Evolutionary conservation across 2,888 invertebrate species (phyloP).

Genomic region (Zonitis immaculata): DNA sequence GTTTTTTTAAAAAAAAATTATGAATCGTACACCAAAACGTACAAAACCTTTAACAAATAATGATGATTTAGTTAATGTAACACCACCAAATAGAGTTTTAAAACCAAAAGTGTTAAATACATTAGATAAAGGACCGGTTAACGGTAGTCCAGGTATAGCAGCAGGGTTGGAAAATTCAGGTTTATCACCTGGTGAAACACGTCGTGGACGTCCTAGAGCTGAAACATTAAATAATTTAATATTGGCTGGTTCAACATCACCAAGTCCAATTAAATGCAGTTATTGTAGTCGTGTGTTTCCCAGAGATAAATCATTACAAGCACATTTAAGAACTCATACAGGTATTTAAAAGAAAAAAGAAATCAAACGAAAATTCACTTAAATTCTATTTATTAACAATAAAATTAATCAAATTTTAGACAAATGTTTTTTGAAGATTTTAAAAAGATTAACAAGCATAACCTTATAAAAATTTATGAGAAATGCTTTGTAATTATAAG

Average conservation of each 20-base stretch:
- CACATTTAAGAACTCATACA: slow-evolving; percentile 62
- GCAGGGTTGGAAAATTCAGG: slow-evolving; percentile 25
- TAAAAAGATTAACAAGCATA: neutral
- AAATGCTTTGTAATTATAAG: too few species aligned
- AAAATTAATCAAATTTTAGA: slow-evolving; percentile 29
- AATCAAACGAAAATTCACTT: slow-evolving; percentile 15
- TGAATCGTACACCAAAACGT: slow-evolving; percentile 37
- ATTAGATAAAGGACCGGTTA: slow-evolving; percentile 38
- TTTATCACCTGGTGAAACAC: slow-evolving; percentile 45
- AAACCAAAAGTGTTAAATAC: slow-evolving; percentile 34
- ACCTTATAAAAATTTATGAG: slow-evolving; percentile 9
- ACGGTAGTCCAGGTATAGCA: slow-evolving; percentile 32
- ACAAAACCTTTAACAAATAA: slow-evolving; percentile 29
- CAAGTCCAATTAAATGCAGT: slow-evolving; percentile 65
- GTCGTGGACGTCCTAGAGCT: slow-evolving; percentile 66
- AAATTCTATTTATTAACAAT: slow-evolving; percentile 22
- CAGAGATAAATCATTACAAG: slow-evolving; percentile 69
- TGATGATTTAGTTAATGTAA: slow-evolving; percentile 33
- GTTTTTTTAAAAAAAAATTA: slow-evolving; percentile 30
- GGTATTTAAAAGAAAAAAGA: too few species aligned
- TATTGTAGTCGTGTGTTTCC: slow-evolving; percentile 70
- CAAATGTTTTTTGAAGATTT: slow-evolving; percentile 20
- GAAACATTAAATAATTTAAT: slow-evolving; percentile 65
- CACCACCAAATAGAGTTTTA: slow-evolving; percentile 35
- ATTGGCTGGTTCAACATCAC: slow-evolving; percentile 63